Conservation (phyloP, 2,113 vertebrate species). For the Natator depressus region DNA sequence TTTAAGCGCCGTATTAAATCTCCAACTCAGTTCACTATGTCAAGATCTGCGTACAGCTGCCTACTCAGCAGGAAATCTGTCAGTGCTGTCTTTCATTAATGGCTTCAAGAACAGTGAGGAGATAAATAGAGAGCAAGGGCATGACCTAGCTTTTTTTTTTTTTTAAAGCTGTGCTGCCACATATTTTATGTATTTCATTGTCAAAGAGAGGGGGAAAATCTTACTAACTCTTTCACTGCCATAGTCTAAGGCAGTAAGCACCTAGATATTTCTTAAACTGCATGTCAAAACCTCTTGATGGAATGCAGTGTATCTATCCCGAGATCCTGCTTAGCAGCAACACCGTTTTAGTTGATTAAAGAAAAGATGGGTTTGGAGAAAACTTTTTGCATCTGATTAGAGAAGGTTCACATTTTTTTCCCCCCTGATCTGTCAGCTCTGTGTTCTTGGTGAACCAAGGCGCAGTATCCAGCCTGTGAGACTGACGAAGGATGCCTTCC, state of each 20-base stretch:
- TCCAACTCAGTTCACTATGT: neutral
- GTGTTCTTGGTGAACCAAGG: no score
- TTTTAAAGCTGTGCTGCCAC: constrained; percentile 36
- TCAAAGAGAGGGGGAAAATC: constrained; percentile 21
- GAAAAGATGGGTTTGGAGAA: neutral
- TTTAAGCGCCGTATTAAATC: constrained; percentile 7
- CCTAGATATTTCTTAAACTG: neutral
- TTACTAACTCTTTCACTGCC: neutral
- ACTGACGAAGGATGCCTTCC: no score
- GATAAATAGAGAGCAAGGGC: constrained; percentile 32
- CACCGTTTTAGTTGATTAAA: neutral
- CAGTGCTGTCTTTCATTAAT: constrained; percentile 23
- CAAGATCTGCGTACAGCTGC: constrained; percentile 19
- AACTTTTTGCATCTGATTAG: neutral
- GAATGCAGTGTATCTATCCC: neutral
- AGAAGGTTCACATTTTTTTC: neutral
- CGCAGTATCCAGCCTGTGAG: no score
- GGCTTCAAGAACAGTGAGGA: constrained; percentile 27
- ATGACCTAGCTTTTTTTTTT: neutral
- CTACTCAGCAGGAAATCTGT: constrained; percentile 41
- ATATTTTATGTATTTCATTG: constrained; percentile 49
- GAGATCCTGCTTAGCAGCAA: neutral
- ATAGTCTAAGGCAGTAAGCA: neutral
- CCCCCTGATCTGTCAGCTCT: no score
- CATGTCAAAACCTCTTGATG: neutral